A percentile compares a stretch with the other conserved stretches of the same genome.
Conservation (phyloP, 35 echinoderm and acorn worm genomes). For the Lytechinus pictus region DNA sequence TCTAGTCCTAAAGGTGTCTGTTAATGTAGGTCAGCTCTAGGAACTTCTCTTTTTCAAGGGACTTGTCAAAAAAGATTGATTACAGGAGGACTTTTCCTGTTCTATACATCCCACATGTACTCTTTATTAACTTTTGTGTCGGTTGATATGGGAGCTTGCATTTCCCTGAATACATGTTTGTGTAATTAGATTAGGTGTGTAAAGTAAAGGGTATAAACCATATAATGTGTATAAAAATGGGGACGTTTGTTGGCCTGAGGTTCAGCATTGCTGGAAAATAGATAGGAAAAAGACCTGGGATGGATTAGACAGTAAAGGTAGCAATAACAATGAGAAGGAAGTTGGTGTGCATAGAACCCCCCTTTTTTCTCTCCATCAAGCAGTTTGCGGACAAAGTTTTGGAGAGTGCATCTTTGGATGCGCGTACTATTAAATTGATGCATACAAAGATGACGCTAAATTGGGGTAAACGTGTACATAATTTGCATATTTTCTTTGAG, state of each 20-base stretch:
- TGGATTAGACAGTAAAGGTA: background rate
- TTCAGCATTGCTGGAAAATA: background rate
- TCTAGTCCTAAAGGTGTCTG: no score
- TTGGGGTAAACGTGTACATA: no score
- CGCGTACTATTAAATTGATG: no score
- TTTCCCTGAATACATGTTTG: conserved; percentile 18
- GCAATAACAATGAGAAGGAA: no score
- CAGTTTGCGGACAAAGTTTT: no score
- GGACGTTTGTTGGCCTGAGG: background rate
- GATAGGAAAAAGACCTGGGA: background rate
- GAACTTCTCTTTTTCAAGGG: background rate
- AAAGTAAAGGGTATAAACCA: background rate
- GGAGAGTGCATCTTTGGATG: no score
- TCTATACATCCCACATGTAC: background rate
- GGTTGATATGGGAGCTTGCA: background rate
- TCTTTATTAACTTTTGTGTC: background rate
- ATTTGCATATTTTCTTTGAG: no score
- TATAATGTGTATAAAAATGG: background rate
- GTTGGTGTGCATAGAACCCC: no score
- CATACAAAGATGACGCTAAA: no score
- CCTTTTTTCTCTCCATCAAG: no score
- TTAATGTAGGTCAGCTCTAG: no score
- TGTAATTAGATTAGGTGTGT: background rate
- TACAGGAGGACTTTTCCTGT: background rate
- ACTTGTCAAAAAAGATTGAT: background rate